Percentiles rank a stretch among this genome's conserved stretches.
These are phyloP conservation scores for Rousettus leschenaultii DNA, from an alignment of 2,113 vertebrate species.

Conservation along the genomic window DNA sequence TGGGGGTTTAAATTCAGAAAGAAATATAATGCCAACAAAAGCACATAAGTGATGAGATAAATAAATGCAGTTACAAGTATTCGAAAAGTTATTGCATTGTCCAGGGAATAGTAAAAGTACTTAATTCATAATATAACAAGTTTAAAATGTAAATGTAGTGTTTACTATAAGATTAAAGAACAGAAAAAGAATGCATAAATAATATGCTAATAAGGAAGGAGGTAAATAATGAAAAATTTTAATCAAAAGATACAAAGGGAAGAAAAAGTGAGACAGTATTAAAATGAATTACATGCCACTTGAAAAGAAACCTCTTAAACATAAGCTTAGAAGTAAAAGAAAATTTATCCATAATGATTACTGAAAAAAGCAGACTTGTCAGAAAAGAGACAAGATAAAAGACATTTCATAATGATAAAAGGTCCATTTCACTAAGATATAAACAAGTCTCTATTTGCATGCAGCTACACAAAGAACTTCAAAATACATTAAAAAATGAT, in stretches of 20 bases:
- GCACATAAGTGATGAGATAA: neutral
- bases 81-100: neutral
- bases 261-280: neutral
- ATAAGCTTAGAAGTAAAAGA: neutral
- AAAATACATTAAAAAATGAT: neutral
- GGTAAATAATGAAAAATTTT: neutral
- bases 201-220: neutral
- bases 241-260: neutral
- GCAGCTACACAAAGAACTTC: neutral
- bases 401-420: constrained; percentile 17
- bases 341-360: neutral
- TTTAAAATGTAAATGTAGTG: neutral
- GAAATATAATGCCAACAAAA: constrained; percentile 14
- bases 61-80: neutral
- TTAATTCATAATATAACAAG: neutral
- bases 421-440: neutral
- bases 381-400: constrained; percentile 16
- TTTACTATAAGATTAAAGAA: neutral
- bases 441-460: neutral
- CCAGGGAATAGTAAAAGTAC: neutral
- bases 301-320: neutral
- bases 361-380: neutral
- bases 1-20: neutral
- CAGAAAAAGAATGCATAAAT: neutral
- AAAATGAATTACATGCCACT: neutral